Percentiles rank a stretch among this genome's conserved stretches.
phyloP scores from a whole-genome alignment of 2,797 vertebrate species.

The Pantherophis alleghaniensis region DNA sequence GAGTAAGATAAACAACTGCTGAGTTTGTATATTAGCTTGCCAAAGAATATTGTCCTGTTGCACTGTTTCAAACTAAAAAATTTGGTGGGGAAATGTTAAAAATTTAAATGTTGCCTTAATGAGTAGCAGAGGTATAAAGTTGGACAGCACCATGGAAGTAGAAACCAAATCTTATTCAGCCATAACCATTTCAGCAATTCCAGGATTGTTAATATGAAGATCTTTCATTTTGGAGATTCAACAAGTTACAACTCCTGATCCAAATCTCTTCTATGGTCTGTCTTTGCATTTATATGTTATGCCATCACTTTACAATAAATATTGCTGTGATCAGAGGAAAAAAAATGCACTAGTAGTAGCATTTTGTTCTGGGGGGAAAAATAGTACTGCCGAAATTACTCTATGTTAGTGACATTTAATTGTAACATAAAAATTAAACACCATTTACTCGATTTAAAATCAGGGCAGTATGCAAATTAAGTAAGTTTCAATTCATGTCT shows the following conservation, averaged over 20 bases:
- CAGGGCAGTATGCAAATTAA: slow-evolving; percentile 81
- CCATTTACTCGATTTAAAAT: slow-evolving; percentile 77
- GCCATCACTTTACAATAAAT: slow-evolving; percentile 61
- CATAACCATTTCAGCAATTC: slow-evolving; percentile 7
- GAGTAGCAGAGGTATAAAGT: neutral
- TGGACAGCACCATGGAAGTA: neutral
- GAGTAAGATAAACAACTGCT: neutral
- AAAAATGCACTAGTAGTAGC: slow-evolving; percentile 46
- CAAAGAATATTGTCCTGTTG: neutral
- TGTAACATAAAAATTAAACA: slow-evolving; percentile 80
- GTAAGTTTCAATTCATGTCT: slow-evolving; percentile 80
- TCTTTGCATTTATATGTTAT: slow-evolving; percentile 42
- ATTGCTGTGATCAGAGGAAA: slow-evolving; percentile 56
- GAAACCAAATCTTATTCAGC: slow-evolving; percentile 22
- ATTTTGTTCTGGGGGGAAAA: slow-evolving; percentile 63
- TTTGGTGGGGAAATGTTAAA: neutral
- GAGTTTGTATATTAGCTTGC: neutral
- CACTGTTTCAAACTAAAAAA: neutral
- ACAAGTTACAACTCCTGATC: slow-evolving; percentile 16
- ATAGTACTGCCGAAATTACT: slow-evolving; percentile 68
- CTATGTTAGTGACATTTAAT: slow-evolving; percentile 73
- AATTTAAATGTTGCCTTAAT: neutral
- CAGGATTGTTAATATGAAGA: slow-evolving; percentile 4
- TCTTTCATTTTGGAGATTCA: neutral
- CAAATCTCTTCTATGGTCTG: slow-evolving; percentile 40